Evolutionary conservation across 2,888 invertebrate species (phyloP), one percentile per base, ranked within the genome.

Genomic region (Limnephilus marmoratus): DNA sequence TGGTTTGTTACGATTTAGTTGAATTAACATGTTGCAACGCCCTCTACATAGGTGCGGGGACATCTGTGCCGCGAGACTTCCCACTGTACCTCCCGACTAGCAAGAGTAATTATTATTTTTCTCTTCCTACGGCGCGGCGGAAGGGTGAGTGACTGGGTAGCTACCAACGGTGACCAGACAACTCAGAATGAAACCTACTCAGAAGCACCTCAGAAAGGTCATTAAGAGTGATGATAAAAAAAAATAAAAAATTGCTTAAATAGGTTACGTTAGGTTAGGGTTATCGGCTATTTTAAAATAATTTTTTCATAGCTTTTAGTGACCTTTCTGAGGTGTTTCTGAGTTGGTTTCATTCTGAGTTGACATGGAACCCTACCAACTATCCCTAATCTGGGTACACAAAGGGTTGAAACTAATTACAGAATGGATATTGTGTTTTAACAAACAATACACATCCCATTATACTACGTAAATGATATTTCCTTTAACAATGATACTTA

Each of bases 371-470:
- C n/a, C n/a, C 37, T n/a, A 37, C 37, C 83, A 18, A 37, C 83
- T 41, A 34, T 34, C 9, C 9, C 83, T 83, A 83, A 83, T 83
- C 83, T 37, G 31, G 82, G 29, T 34, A n/a, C 45, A 53, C 34
- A 68, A 88, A 88, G 80, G 80, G 80, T 88, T 80, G 80, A 18
- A 31, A 88, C 34, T 53, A 34, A 88, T 88, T 88, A 88, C 53
- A 88, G 80, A 88, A 88, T 80, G 80, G 53, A 88, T 88, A 29
- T 88, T 53, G 88, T 80, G 31, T 31, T 88, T 41, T 45, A 45
- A n/a, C 85, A n/a, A 41, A 86, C 85, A 45, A 86, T 68, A 49
- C 85, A 49, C 45, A 29, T 45, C 85, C 85, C 85, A 45, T 86
- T 86, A 45, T 49, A 29, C 45, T 86, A n/a, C 37, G 13, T 29